phyloP scores from a whole-genome alignment of 2,113 vertebrate genomes.

The Pelmatolapia mariae region DNA sequence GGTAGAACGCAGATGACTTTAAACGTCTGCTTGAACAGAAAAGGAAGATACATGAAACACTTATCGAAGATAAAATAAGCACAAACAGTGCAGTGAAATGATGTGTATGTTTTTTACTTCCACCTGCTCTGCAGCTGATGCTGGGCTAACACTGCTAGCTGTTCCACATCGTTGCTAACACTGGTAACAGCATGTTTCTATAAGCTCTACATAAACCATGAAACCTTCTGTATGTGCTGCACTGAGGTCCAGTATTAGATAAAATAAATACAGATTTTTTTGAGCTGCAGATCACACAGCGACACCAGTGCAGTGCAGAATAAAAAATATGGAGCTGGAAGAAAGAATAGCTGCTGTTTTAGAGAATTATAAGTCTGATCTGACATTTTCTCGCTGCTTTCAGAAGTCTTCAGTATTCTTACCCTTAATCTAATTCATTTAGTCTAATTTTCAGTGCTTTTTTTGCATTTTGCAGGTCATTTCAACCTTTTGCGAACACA shows the following conservation, averaged over 20 bases:
- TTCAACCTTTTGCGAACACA: neutral
- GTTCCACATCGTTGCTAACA: neutral
- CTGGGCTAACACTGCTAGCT: neutral
- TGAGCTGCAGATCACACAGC: neutral
- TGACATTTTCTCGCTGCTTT: neutral
- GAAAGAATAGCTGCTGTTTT: neutral
- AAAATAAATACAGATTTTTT: neutral
- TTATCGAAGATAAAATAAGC: neutral
- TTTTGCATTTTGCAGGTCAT: neutral
- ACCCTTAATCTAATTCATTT: neutral
- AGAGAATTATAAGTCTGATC: neutral
- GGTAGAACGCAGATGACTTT: neutral
- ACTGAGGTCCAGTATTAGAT: neutral
- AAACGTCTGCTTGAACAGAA: neutral
- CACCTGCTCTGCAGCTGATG: neutral
- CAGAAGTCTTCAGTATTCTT: neutral
- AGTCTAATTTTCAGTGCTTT: neutral
- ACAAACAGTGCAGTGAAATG: neutral
- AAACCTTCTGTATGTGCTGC: neutral
- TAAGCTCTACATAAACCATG: neutral
- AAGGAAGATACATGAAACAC: fast-evolving
- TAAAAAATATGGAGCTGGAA: neutral
- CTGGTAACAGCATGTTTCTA: neutral
- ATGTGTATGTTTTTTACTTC: fast-evolving
- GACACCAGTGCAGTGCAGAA: neutral